phyloP scores from a whole-genome alignment of 2,113 vertebrate genomes.

The Rhynchopsitta pachyrhyncha region DNA sequence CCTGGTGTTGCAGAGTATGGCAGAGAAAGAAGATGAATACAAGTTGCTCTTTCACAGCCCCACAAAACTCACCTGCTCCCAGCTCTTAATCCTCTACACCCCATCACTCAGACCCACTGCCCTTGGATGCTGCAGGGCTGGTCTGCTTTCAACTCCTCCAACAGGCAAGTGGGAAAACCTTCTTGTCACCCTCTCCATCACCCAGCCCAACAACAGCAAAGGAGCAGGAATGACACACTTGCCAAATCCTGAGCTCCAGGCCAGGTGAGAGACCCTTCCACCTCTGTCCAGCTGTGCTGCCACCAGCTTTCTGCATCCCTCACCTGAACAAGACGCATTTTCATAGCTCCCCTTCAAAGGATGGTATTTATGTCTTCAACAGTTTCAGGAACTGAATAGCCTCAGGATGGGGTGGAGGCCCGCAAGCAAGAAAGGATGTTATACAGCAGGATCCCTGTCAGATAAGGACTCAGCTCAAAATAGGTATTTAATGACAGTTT shows the following conservation, averaged over 20 bases:
- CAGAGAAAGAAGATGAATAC: neutral
- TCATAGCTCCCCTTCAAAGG: neutral
- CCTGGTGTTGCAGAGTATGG: neutral
- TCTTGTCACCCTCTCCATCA: neutral
- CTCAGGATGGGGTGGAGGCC: neutral
- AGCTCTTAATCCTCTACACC: neutral
- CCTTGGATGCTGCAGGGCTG: neutral
- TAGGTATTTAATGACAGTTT: neutral
- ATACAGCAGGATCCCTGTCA: neutral
- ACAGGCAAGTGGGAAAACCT: neutral
- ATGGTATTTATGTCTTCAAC: neutral
- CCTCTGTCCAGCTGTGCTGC: neutral
- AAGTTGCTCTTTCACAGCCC: neutral
- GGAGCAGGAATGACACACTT: neutral
- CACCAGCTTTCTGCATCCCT: neutral
- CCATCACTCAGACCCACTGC: fast-evolving
- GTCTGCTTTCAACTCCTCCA: neutral
- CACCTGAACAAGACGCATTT: fast-evolving
- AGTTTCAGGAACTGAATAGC: neutral
- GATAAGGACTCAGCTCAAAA: neutral
- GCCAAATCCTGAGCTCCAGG: neutral
- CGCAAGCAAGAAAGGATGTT: neutral
- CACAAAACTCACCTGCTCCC: neutral
- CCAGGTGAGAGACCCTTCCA: neutral
- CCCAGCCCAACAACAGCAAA: neutral